Percentiles rank a stretch among this genome's conserved stretches.
phyloP scores from a whole-genome alignment of 2,113 vertebrate genomes.

The Blennius ocellaris region DNA sequence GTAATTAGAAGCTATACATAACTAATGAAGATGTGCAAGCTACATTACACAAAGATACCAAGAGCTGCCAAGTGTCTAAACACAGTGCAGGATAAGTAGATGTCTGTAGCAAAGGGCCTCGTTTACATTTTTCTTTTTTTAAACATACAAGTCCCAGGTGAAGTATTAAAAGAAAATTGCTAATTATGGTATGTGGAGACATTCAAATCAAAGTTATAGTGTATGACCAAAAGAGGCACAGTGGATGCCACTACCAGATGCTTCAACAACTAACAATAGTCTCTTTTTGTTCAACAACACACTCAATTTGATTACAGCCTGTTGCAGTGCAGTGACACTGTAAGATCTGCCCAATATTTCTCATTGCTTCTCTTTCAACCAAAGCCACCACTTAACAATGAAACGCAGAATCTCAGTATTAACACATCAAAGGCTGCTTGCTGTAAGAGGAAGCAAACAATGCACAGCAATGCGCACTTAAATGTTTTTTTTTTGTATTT shows the following conservation, averaged over 20 bases:
- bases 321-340: constrained; percentile 28
- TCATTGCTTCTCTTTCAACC: constrained; percentile 55
- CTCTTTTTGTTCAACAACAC: constrained; percentile 34
- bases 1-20: constrained; percentile 85
- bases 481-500: constrained; percentile 83
- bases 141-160: constrained; percentile 21
- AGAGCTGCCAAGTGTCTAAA: constrained; percentile 60
- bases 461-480: constrained; percentile 88
- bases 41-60: constrained; percentile 72
- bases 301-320: constrained; percentile 33
- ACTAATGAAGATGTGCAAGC: constrained; percentile 81
- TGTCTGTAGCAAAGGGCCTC: constrained; percentile 30
- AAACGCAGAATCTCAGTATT: constrained; percentile 86
- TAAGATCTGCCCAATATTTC: constrained; percentile 53
- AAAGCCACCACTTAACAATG: constrained; percentile 85
- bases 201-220: not conserved
- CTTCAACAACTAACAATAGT: constrained; percentile 24
- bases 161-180: constrained; percentile 7
- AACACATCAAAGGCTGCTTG: constrained; percentile 93
- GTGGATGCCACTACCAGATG: constrained; percentile 4
- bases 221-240: not conserved
- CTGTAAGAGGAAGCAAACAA: constrained; percentile 82
- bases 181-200: not conserved
- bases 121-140: constrained; percentile 19
- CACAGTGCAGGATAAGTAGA: constrained; percentile 54